These are phyloP conservation scores for Clepsis dumicolana DNA, from an alignment of 2,888 invertebrate genomes.

Conservation along the genomic window DNA sequence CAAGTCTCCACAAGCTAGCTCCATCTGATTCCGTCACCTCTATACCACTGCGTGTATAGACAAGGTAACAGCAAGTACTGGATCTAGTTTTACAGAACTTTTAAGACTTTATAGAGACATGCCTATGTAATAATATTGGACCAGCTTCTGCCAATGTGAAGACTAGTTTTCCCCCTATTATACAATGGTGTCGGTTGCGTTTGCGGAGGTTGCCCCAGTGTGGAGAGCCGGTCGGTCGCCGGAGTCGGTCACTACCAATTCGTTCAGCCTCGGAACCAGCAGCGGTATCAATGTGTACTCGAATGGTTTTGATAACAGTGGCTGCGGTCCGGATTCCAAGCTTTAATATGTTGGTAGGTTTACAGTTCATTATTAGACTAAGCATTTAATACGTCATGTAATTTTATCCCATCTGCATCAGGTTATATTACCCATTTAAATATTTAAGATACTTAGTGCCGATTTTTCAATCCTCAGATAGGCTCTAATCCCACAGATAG, in stretches of 20 bases:
- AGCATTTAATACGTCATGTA: constrained; percentile 15
- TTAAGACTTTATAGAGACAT: not conserved
- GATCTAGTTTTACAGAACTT: not conserved
- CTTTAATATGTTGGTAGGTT: constrained; percentile 58
- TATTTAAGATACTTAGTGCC: constrained; percentile 8
- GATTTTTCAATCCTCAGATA: too few relatives aligned
- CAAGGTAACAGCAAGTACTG: not conserved
- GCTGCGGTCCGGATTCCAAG: constrained; percentile 52
- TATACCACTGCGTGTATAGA: not conserved
- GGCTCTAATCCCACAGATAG: too few relatives aligned
- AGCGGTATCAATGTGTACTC: not conserved
- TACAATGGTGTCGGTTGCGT: not conserved
- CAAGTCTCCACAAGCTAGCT: not conserved
- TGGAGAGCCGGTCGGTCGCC: too few relatives aligned
- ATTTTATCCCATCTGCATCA: constrained; percentile 28
- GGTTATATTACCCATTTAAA: constrained; percentile 26
- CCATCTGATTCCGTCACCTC: not conserved
- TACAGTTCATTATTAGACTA: constrained; percentile 16
- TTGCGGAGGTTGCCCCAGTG: not conserved
- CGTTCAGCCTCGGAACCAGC: not conserved
- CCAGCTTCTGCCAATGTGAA: not conserved
- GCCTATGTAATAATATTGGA: not conserved
- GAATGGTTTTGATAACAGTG: constrained; percentile 30
- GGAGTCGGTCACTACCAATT: not conserved
- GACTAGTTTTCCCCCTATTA: not conserved